Base-by-base conservation (phyloP, 2,113 vertebrate species). In the Mesembrinibis cayennensis region DNA sequence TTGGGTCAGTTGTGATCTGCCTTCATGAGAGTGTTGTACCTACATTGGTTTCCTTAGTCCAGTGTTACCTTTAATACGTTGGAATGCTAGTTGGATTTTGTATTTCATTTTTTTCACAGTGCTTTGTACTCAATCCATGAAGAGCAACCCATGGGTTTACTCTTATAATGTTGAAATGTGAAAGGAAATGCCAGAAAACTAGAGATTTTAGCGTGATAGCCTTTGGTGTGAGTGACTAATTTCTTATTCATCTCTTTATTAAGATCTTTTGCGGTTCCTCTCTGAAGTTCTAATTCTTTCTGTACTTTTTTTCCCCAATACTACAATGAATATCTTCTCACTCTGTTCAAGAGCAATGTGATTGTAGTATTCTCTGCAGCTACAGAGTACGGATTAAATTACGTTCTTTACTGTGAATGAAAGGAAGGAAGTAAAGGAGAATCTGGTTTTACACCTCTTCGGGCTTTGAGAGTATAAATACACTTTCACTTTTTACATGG, bases 231-330 rank as follows among this genome's bases (percentile, higher is more conserved):
- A 84, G 25, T 67, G 67, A 69, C 45, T 53, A 9, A 59, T 70
- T 92, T 72, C 45, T 80, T 73, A 71, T 1, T 86, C 1, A 19
- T 94, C 29, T 83, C 20, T 85, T 74, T 55, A 34, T 65, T 84
- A 50, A 78, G 38, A 17, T 23, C 20, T 62, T 89, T 21, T 1
- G 1, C 2, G 1, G 9, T 58, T 86, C 32, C 81, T 47, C 32
- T 63, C 62, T 62, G 49, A 93, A 72, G 15, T 80, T 88, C 44
- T 29, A 0, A 22, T 91, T 52, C 17, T 63, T 73, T 53, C 6
- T 79, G 3, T 0, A 8, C 55, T 77, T 52, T 45, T 13, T 9
- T 5, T 18, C 13, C 22, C 17, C 7, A 2, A 2, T 61, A 26
- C 42, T 80, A 16, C 38, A 65, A 5, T n/a, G 53, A 74, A 2